Evolutionary conservation across 2,113 vertebrate genomes (phyloP), one percentile per base, ranked within the genome.

Genomic region (Elaphurus davidianus): DNA sequence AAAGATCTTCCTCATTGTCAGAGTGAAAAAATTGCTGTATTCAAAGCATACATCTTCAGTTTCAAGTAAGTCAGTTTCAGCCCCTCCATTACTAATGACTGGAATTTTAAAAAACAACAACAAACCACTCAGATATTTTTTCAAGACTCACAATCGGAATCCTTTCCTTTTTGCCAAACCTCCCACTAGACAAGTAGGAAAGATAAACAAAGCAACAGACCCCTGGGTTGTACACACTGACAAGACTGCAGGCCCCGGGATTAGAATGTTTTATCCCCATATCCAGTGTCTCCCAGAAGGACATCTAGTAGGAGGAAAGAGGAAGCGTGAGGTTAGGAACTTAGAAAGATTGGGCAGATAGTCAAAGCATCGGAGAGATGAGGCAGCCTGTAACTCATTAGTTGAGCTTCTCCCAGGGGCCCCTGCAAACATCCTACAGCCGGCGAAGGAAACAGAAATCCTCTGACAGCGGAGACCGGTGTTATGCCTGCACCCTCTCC

Each of bases 251-350:
- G 94, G 97, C 98, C 21, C 50, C 57, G 81, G 95, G 97, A 98
- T 99, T 98, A 98, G 97, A 98, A 98, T 88, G 96, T 98, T 98
- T 99, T 98, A 98, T 98, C 98, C 98, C 25, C 0, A 83, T 98
- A 99, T 99, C 99, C 99, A 98, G 45, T 99, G 97, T 99, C 99
- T 99, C 99, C 99, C 99, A 98, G 98, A 99, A 99, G 99, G 98
- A 99, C 43, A 3, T 98, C 97, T 96, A 98, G 98, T 54, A 98
- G 98, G 98, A 98, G 98, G 97, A 97, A 97, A 96, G 97, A 99
- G 98, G 99, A 99, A 99, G 98, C 86, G 98, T 97, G 98, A 98
- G 98, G 98, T 99, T 99, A 99, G 98, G 98, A 99, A 99, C 98
- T 99, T 98, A 62, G 97, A 79, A 97, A 99, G 99, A 99, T 98